Evolutionary conservation across 2,797 vertebrate species (phyloP), one percentile per base, ranked within the genome.

Genomic region (Muscicapa comitata): DNA sequence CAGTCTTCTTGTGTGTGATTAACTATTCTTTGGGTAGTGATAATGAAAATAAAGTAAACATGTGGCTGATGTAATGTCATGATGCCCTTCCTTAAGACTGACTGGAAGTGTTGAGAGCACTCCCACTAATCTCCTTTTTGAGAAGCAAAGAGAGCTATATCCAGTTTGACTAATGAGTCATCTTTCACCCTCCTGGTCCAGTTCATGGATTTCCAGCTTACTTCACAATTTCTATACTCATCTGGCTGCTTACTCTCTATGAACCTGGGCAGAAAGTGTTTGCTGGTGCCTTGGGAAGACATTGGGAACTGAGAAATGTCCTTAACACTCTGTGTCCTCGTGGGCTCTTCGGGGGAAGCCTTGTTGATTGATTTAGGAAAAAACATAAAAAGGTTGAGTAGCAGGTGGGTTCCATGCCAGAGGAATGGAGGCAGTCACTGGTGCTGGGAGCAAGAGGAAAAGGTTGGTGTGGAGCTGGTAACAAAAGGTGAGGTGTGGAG

Each of bases 31-130:
- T 51, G 42, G 28, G 31, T 80, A 51, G 72, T 67, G 48, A 53
- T 90, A 78, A 47, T 31, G 25, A 81, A 79, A 93, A 24, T 33
- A 89, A 89, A 89, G 45, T 74, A 79, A 93, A 85, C n/a, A 59
- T 2, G 1, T 51, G 28, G 21, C 33, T 94, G 75, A 61, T 51
- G 55, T 65, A 67, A 82, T 87, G 45, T 10, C 45, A 35, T 35
- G 33, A 38, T 59, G 29, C 33, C 6, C 61, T 86, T 92, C 45
- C 67, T 73, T 66, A 74, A 67, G 57, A 35, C 1, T 70, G 62
- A 25, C 62, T 86, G 43, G 35, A 88, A 90, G 61, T 9, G 10
- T 75, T 83, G 65, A 90, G 26, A 74, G 23, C 24, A 33, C 53
- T 92, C 89, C 31, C 57, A 72, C 40, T 84, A 33, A 20, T 38